Evolutionary conservation across 2,113 vertebrate species (phyloP).

Genomic region (Dasypus novemcinctus): DNA sequence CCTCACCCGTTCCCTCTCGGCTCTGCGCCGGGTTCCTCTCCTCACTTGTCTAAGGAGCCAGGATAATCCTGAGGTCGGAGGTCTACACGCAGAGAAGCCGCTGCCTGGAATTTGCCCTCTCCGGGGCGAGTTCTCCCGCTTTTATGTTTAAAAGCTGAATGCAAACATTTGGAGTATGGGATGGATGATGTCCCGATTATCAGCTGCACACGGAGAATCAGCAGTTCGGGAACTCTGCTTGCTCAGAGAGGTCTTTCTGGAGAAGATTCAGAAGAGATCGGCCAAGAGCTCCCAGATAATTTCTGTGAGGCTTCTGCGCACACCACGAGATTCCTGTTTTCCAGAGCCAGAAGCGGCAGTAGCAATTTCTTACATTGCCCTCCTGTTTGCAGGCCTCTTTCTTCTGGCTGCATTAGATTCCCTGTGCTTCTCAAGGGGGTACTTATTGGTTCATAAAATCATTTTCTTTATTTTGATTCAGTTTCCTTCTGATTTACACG

Average conservation of each 20-base stretch:
- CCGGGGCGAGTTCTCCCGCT: no score
- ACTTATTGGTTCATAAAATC: background rate
- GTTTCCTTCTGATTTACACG: conserved; percentile 44
- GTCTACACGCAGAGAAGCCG: background rate
- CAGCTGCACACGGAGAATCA: background rate
- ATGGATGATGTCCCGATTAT: background rate
- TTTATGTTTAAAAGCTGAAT: background rate
- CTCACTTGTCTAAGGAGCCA: background rate
- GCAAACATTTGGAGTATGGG: background rate
- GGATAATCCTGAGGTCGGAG: background rate
- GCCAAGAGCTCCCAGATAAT: background rate
- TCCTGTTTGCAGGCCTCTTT: background rate
- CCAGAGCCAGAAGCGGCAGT: background rate
- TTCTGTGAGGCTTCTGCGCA: background rate
- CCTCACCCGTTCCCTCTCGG: background rate
- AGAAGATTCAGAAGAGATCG: background rate
- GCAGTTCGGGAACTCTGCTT: background rate
- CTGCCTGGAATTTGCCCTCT: background rate
- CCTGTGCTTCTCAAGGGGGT: background rate
- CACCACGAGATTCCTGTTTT: background rate
- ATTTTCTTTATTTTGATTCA: conserved; percentile 38
- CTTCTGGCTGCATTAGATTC: background rate
- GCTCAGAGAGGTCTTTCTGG: background rate
- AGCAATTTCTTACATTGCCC: background rate
- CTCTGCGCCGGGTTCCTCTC: background rate